Base-by-base conservation (phyloP, 2,113 vertebrate species). In the Parus major region DNA sequence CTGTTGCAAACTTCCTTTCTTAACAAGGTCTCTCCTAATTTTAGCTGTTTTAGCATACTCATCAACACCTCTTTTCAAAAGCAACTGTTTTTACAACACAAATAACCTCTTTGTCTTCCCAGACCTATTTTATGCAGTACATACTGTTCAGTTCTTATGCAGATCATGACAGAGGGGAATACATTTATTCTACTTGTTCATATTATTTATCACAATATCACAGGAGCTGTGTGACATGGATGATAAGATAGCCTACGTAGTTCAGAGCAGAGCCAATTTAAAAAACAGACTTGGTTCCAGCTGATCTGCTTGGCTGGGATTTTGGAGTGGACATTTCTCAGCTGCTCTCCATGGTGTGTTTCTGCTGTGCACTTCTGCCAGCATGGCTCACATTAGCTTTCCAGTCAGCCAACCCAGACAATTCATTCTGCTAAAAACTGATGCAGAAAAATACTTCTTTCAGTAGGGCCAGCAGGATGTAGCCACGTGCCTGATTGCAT, bases 401-500 rank as follows among this genome's bases (percentile, higher is more conserved):
- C 50, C 50, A 60, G 65, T 15, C 64, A 64, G 35, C 33, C 33
- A 78, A 3, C 17, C 31, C 50, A 36, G 46, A 29, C 12, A 21
- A 19, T 11, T 66, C 3, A 17, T 76, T 28, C 36, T 76, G 61
- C 66, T 79, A 35, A 75, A 78, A 89, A 12, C 8, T 39, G 71
- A 83, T 16, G 46, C 41, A 91, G 41, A 64, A 49, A 65, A 57
- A n/a, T 5, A 16, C 11, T 33, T n/a, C 24, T 64, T 73, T 78
- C 50, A 42, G 42, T 15, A 66, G 25, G 29, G 47, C 17, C 24
- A 12, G 60, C 11, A 28, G 29, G 29, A 82, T 28, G 33, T 21
- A 70, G 35, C 44, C 14, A 4, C 2, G 0, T 71, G 53, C 20
- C 13, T 47, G 42, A 44, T 61, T 1, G 0, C 36, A 20, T 19